These are phyloP conservation scores for Catharus minimus DNA, from an alignment of 2,113 vertebrate genomes.

Conservation along the genomic window DNA sequence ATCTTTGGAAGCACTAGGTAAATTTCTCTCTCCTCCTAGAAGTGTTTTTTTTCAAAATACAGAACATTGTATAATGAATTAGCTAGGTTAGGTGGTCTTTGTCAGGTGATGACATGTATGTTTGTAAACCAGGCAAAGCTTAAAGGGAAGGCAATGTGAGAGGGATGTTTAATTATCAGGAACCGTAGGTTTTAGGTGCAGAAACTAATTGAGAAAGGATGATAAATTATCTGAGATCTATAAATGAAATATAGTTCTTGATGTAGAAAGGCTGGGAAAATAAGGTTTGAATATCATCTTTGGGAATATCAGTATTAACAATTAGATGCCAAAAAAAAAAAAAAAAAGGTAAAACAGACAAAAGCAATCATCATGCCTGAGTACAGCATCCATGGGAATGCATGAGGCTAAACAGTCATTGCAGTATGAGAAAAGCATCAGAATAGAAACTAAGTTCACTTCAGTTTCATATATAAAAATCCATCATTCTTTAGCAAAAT, in stretches of 20 bases:
- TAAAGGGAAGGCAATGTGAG: background rate
- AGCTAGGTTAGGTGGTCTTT: background rate
- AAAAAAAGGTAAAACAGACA: background rate
- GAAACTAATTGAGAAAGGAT: background rate
- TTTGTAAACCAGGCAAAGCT: background rate
- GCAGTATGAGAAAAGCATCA: background rate
- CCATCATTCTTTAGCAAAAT: background rate
- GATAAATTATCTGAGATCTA: background rate
- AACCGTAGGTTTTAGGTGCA: background rate
- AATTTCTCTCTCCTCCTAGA: background rate
- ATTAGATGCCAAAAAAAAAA: background rate
- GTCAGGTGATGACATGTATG: background rate
- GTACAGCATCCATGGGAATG: background rate
- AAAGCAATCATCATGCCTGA: background rate
- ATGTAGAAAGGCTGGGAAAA: background rate
- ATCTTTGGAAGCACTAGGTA: background rate
- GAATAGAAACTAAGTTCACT: background rate
- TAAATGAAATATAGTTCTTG: background rate
- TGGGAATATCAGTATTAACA: background rate
- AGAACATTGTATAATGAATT: background rate
- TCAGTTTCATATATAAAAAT: background rate
- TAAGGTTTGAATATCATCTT: background rate
- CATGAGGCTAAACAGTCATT: background rate
- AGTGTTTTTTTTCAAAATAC: background rate
- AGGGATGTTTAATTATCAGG: background rate